A percentile compares a stretch with the other conserved stretches of the same genome.
phyloP scores from a whole-genome alignment of 2,113 vertebrate genomes.

The Lagopus leucura region DNA sequence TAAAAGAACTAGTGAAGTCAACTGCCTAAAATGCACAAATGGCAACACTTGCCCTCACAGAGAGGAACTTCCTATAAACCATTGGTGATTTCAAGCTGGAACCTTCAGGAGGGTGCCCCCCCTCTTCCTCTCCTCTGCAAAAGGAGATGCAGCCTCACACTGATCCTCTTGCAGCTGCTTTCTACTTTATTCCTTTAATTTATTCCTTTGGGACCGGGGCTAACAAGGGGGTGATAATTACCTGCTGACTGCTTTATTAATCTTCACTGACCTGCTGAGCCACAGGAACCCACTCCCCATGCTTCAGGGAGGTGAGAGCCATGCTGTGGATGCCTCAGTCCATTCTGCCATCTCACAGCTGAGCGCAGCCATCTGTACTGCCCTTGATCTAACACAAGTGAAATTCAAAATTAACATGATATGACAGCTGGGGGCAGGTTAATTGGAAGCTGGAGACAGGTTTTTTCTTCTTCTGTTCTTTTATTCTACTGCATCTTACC shows the following conservation, averaged over 20 bases:
- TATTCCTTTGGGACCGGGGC: slow-evolving; percentile 22
- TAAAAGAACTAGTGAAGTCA: background rate
- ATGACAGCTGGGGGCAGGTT: background rate
- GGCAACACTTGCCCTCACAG: background rate
- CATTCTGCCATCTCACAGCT: slow-evolving; percentile 4
- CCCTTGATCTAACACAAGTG: slow-evolving; percentile 10
- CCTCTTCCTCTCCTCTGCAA: background rate
- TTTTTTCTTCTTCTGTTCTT: background rate
- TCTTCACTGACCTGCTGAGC: background rate
- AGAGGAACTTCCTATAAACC: background rate
- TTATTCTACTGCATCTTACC: background rate
- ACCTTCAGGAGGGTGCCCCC: background rate
- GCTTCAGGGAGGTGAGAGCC: background rate
- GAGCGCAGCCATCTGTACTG: slow-evolving; percentile 52
- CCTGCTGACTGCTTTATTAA: slow-evolving; percentile 41
- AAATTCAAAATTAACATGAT: slow-evolving; percentile 27
- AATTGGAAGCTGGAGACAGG: background rate
- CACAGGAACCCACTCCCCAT: background rate
- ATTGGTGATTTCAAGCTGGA: background rate
- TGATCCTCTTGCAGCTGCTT: background rate
- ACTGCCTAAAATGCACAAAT: background rate
- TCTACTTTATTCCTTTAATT: background rate
- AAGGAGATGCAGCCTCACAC: background rate
- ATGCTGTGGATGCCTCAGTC: background rate
- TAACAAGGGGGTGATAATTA: slow-evolving; percentile 29